Percentiles rank a stretch among this genome's conserved stretches.
Evolutionary conservation across 2,113 vertebrate species (phyloP).

Genomic region (Dendrocopos noguchii): DNA sequence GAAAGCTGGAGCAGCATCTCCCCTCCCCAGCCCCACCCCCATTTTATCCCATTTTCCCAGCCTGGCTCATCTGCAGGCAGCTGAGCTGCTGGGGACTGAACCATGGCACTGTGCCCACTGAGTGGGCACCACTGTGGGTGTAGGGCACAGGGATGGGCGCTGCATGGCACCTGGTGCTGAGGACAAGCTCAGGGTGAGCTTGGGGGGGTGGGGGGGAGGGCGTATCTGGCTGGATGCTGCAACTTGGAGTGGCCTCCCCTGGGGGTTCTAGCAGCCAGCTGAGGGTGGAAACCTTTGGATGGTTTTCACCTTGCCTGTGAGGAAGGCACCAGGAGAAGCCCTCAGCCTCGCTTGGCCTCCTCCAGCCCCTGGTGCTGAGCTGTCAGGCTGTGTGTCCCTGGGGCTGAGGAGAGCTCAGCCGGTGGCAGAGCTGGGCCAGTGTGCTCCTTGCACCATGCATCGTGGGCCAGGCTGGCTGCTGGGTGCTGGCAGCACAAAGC

Average conservation of each 20-base stretch:
- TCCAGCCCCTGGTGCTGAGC: neutral
- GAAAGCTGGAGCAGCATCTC: neutral
- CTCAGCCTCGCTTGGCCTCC: accelerated
- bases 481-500: accelerated
- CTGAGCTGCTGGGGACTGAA: neutral
- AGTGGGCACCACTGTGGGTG: neutral
- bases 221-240: accelerated
- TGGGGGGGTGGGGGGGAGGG: accelerated
- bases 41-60: neutral
- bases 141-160: accelerated
- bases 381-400: accelerated
- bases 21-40: neutral
- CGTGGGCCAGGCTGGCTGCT: accelerated
- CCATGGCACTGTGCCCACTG: accelerated
- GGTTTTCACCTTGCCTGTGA: neutral
- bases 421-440: accelerated
- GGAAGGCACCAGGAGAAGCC: neutral
- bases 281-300: constrained; percentile 37
- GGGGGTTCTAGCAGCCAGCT: constrained; percentile 2
- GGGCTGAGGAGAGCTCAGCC: neutral
- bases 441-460: accelerated
- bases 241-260: neutral
- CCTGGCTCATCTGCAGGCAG: neutral
- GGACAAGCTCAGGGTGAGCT: accelerated
- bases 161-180: accelerated